Conservation (phyloP, 2,797 vertebrate genomes). For the Netta rufina region DNA sequence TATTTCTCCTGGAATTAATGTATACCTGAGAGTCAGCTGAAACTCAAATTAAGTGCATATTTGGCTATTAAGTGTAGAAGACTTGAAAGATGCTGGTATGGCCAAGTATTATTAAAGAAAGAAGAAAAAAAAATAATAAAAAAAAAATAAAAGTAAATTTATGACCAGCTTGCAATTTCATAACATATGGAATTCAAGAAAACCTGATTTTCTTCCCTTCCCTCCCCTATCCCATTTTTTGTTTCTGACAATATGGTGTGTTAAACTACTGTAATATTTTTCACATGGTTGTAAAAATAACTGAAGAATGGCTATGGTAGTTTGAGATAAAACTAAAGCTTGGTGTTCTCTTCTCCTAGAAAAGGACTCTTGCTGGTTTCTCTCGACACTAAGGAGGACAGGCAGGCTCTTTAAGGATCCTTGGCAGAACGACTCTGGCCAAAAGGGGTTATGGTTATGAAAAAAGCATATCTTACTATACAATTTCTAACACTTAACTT, state of each 20-base stretch:
- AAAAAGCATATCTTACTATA: neutral
- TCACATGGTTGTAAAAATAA: neutral
- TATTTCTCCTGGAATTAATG: neutral
- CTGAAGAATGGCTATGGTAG: fast-evolving
- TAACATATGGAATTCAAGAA: neutral
- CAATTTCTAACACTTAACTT: neutral
- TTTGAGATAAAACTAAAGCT: neutral
- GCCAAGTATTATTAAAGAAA: neutral
- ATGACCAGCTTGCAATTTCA: neutral
- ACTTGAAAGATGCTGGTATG: neutral
- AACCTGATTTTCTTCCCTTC: neutral
- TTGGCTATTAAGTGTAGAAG: neutral
- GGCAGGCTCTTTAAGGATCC: neutral
- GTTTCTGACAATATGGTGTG: neutral
- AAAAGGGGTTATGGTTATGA: neutral
- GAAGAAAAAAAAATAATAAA: neutral
- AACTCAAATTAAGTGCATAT: neutral
- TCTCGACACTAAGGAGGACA: neutral
- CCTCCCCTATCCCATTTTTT: neutral
- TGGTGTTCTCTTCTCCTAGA: neutral
- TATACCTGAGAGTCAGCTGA: neutral
- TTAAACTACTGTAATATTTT: neutral
- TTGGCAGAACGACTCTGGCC: neutral
- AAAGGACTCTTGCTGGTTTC: neutral
- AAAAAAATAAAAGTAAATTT: neutral